A percentile compares a stretch with the other conserved stretches of the same genome.
Conservation (phyloP, 2,888 invertebrate genomes). For the Cerastis leucographa region DNA sequence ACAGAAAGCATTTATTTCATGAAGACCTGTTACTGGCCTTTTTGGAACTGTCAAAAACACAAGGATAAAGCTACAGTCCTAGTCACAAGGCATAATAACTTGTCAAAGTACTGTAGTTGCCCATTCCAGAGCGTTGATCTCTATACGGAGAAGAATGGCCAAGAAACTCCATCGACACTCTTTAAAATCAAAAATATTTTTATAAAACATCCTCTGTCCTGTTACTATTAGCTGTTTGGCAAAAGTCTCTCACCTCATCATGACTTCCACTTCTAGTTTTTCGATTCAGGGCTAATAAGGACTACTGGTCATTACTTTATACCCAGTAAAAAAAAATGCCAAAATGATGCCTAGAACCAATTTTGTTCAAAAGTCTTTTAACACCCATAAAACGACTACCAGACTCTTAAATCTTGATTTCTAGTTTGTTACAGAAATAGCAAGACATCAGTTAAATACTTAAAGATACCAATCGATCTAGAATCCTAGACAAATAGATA, state of each 20-base stretch:
- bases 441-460: conserved; percentile 11
- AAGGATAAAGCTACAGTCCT: background rate
- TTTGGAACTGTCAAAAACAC: background rate
- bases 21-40: background rate
- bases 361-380: conserved; percentile 2
- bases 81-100: background rate
- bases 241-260: too few species aligned
- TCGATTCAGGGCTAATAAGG: background rate
- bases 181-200: background rate
- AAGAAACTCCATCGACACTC: background rate
- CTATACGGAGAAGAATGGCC: background rate
- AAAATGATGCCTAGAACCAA: background rate
- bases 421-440: conserved; percentile 46
- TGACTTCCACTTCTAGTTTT: background rate
- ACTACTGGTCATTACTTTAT: background rate
- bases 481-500: conserved; percentile 29
- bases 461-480: conserved; percentile 8
- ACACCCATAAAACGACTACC: background rate
- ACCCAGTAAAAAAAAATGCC: too few species aligned
- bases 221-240: too few species aligned
- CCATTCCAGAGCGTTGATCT: background rate
- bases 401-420: conserved; percentile 31
- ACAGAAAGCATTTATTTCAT: background rate
- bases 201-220: background rate
- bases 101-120: background rate